Evolutionary conservation across 2,797 vertebrate species (phyloP).

Genomic region (Pantherophis vulpinus): DNA sequence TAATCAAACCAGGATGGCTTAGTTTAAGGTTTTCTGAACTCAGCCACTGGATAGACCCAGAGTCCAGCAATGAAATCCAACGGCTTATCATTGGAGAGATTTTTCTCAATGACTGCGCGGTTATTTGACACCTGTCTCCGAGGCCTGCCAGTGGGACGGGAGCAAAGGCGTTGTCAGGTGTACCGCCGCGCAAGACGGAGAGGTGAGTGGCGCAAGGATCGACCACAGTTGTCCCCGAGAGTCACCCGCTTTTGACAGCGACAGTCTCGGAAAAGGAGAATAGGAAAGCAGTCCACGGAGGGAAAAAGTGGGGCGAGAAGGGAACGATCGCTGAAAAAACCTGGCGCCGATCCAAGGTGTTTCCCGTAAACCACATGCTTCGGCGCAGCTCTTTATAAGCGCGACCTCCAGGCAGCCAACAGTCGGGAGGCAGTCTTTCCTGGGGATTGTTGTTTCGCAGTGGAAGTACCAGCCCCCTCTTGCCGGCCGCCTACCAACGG

Average conservation of each 20-base stretch:
- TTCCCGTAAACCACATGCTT: slow-evolving; percentile 70
- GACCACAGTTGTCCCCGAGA: no score
- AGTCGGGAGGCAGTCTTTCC: not conserved
- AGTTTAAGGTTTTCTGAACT: not conserved
- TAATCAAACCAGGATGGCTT: not conserved
- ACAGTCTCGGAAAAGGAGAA: not conserved
- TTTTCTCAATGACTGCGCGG: not conserved
- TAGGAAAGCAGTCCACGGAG: not conserved
- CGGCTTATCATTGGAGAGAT: not conserved
- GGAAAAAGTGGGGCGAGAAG: not conserved
- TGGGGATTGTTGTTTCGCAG: slow-evolving; percentile 27
- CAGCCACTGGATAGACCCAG: not conserved
- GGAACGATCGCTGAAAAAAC: not conserved
- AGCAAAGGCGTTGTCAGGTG: not conserved
- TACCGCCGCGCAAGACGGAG: no score
- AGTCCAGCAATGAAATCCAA: not conserved
- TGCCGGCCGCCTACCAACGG: not conserved
- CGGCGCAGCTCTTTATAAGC: slow-evolving; percentile 60
- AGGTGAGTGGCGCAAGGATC: not conserved
- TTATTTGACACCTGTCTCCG: not conserved
- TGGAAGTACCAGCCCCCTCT: slow-evolving; percentile 16
- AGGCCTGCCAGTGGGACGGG: not conserved
- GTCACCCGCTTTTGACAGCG: not conserved
- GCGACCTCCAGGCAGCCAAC: slow-evolving; percentile 36
- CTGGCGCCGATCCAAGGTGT: slow-evolving; percentile 64